These are phyloP conservation scores for Artibeus jamaicensis DNA, from an alignment of 2,797 vertebrate species.

Conservation along the genomic window DNA sequence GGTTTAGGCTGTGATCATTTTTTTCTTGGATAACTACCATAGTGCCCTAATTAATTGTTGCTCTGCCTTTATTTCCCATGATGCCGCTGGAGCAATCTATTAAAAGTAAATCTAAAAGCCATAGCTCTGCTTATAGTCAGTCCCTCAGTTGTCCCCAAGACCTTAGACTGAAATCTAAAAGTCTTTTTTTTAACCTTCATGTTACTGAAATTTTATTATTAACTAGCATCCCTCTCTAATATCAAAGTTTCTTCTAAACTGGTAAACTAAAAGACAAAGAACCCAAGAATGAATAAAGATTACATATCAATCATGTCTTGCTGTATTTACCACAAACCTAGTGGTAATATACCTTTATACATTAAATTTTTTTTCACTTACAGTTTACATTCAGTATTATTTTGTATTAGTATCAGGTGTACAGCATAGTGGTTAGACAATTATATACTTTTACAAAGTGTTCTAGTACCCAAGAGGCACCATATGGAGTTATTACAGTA, in stretches of 20 bases:
- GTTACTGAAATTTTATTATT: slow-evolving; percentile 2
- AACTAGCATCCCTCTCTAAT: not conserved
- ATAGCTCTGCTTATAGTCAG: not conserved
- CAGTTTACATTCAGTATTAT: not conserved
- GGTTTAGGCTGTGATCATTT: not conserved
- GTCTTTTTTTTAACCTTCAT: not conserved
- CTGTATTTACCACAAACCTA: not conserved
- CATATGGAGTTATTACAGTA: not conserved
- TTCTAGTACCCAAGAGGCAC: not conserved
- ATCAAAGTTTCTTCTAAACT: not conserved
- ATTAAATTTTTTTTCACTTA: not conserved
- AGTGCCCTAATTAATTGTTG: not conserved
- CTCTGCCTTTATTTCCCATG: not conserved
- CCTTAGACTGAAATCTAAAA: not conserved
- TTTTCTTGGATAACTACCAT: not conserved
- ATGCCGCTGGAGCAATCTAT: not conserved
- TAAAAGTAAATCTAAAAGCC: not conserved
- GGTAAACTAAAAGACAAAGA: not conserved
- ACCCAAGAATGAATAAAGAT: not conserved
- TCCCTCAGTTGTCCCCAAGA: not conserved
- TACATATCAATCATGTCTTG: not conserved
- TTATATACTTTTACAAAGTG: not conserved
- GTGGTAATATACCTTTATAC: not conserved
- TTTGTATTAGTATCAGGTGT: not conserved
- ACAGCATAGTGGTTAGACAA: not conserved